Percentiles rank a stretch among this genome's conserved stretches.
These are phyloP conservation scores for Babylonia areolata DNA, from an alignment of 1,140 invertebrate genomes.

Conservation along the genomic window DNA sequence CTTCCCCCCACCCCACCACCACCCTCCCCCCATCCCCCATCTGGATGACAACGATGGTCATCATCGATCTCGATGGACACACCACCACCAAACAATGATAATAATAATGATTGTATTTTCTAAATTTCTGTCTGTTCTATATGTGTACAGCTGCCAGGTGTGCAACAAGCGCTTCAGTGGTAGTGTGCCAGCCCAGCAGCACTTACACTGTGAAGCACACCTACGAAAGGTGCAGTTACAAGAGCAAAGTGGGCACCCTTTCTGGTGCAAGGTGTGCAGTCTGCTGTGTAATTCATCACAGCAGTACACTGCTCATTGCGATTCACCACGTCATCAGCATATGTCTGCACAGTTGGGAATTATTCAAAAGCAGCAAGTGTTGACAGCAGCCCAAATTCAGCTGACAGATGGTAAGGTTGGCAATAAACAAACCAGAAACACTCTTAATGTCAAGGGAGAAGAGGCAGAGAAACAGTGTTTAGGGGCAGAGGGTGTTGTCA, in stretches of 20 bases:
- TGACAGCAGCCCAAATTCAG: background rate
- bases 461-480: background rate
- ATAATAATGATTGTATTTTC: too few species aligned
- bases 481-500: background rate
- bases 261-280: slow-evolving; percentile 31
- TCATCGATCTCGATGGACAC: too few species aligned
- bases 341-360: slow-evolving; percentile 19
- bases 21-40: too few species aligned
- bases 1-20: too few species aligned
- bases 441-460: background rate
- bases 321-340: slow-evolving; percentile 41
- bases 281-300: slow-evolving; percentile 33
- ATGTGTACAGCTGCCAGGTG: slow-evolving; percentile 40
- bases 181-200: slow-evolving; percentile 42
- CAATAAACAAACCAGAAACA: background rate
- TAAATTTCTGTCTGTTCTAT: background rate
- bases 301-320: slow-evolving; percentile 40
- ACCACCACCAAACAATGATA: too few species aligned
- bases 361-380: background rate
- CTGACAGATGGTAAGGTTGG: background rate
- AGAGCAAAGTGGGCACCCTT: background rate
- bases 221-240: slow-evolving; percentile 37
- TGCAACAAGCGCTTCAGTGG: slow-evolving; percentile 55
- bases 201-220: slow-evolving; percentile 47
- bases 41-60: too few species aligned